phyloP scores from a whole-genome alignment of 2,888 invertebrate species.

The Ophioninae sp. region DNA sequence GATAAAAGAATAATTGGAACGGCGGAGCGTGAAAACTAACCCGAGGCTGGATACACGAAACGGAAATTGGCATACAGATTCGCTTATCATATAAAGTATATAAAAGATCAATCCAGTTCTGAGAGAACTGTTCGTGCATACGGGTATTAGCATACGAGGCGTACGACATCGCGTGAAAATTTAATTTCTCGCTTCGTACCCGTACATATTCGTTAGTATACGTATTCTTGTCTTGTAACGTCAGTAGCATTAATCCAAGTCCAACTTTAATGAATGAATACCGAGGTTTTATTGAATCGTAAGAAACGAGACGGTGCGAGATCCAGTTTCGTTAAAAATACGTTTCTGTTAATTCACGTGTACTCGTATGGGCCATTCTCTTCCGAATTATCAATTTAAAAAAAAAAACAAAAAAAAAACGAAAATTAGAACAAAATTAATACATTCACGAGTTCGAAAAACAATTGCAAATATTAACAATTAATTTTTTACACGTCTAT shows the following conservation, averaged over 20 bases:
- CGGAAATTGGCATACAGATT: conserved; percentile 55
- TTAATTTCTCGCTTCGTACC: conserved; percentile 47
- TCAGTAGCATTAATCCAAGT: conserved; percentile 42
- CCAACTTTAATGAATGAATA: conserved; percentile 55
- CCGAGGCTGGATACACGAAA: conserved; percentile 47
- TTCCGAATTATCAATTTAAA: not conserved
- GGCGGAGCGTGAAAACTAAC: conserved; percentile 49
- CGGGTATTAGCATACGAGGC: conserved; percentile 47
- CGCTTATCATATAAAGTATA: conserved; percentile 39
- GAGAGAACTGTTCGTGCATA: conserved; percentile 41
- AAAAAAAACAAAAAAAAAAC: no score
- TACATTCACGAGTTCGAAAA: no score
- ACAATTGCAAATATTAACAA: no score
- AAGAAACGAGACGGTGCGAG: conserved; percentile 24
- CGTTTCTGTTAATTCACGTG: not conserved
- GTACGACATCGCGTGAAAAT: conserved; percentile 55
- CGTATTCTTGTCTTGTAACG: conserved; percentile 24
- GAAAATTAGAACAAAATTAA: no score
- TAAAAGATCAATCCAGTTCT: conserved; percentile 38
- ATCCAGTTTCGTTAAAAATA: conserved; percentile 22
- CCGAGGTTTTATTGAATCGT: conserved; percentile 56
- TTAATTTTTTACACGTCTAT: no score
- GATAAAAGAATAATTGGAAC: conserved; percentile 18
- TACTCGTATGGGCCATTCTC: not conserved
- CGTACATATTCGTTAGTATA: conserved; percentile 6